These are phyloP conservation scores for Poeciliopsis prolifica DNA, from an alignment of 2,113 vertebrate genomes.

Conservation along the genomic window DNA sequence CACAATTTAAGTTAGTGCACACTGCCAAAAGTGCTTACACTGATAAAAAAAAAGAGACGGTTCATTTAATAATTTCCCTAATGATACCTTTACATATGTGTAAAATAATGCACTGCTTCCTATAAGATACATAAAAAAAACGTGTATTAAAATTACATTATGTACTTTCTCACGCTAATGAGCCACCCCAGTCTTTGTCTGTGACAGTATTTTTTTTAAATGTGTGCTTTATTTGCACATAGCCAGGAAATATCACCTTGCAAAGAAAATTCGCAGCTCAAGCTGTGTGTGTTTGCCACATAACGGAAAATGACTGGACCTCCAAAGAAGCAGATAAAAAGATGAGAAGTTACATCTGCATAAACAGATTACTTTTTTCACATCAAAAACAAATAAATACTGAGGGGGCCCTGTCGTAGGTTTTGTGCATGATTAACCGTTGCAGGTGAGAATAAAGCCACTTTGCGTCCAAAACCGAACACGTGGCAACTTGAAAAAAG, in stretches of 20 bases:
- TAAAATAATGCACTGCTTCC: neutral
- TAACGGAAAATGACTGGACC: constrained; percentile 75
- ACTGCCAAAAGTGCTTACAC: neutral
- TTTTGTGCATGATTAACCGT: constrained; percentile 2
- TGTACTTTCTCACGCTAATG: constrained; percentile 26
- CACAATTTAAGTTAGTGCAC: constrained; percentile 2
- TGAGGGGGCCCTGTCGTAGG: neutral
- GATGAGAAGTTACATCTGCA: constrained; percentile 72
- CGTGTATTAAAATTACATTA: constrained; percentile 11
- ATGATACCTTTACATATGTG: neutral
- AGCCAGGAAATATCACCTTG: constrained; percentile 78
- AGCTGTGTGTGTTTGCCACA: constrained; percentile 79
- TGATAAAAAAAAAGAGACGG: neutral
- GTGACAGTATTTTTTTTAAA: constrained; percentile 52
- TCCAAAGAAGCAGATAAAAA: constrained; percentile 73
- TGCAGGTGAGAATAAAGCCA: constrained; percentile 4
- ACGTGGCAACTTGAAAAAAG: constrained; percentile 9
- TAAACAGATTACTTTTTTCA: constrained; percentile 55
- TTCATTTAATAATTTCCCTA: neutral
- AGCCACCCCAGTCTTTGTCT: constrained; percentile 51
- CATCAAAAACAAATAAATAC: constrained; percentile 38
- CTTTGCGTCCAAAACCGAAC: neutral
- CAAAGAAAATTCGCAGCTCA: constrained; percentile 79
- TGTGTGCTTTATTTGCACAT: constrained; percentile 70
- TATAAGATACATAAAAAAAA: neutral